Evolutionary conservation across 1,140 invertebrate species (phyloP), one percentile per base, ranked within the genome.

Genomic region (Papilio polyxenes): DNA sequence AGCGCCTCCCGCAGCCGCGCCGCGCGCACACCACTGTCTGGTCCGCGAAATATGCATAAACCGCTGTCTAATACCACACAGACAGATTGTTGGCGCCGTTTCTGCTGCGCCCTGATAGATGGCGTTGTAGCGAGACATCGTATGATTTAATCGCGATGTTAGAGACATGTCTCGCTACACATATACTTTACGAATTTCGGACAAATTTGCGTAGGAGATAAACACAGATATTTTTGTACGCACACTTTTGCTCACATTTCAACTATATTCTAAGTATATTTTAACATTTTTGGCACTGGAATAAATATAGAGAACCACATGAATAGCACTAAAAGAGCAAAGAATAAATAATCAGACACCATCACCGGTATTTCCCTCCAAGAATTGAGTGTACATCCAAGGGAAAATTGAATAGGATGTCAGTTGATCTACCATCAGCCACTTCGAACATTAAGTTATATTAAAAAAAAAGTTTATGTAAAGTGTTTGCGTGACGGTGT

Each of bases 11-110:
- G 72, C 31, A 81, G 76, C 37, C 65, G 81, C 72, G 75, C 80
- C 81, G 81, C 77, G 76, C 87, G 87, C 84, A 89, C 88, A 90
- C 84, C 87, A 91, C 92, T 93, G 90, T 89, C 92, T 92, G 90
- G 87, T 87, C 87, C 87, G 81, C 84, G 83, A 89, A 79, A 81
- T 82, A 76, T 69, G 82, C 79, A 80, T 82, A 53, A 69, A 74
- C 48, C 51, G 81, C 81, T 49, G 74, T 44, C 65, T 72, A 7
- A 13, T 15, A 6, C 23, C 23, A 15, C 65, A 17, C 10, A 9
- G 23, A 31, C 23, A 31, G 23, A 31, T 31, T 31, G 23, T 31
- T 31, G 23, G 23, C 23, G 23, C 23, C 23, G 23, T 31, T 31
- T 31, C 23, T 31, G 23, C 23, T 31, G 23, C 23, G 23, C 23